These are phyloP conservation scores for Spatulosminthurus flaviceps DNA, from an alignment of 2,888 invertebrate genomes.

Conservation along the genomic window DNA sequence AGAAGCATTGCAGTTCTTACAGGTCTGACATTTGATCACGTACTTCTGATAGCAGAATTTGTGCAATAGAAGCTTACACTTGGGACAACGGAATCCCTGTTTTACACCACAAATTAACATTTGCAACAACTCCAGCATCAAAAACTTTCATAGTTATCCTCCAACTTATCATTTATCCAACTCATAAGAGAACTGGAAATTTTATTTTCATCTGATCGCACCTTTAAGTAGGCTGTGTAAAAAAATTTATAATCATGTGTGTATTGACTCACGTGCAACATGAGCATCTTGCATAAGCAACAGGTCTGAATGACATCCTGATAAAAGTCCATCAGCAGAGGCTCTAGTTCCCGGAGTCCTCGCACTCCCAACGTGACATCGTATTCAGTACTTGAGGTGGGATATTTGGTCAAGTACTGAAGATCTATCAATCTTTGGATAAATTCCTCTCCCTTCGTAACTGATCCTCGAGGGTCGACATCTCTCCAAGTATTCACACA, in stretches of 20 bases:
- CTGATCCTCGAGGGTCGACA: slow-evolving; percentile 47
- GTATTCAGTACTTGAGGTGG: slow-evolving; percentile 45
- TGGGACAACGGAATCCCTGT: slow-evolving; percentile 52
- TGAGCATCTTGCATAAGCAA: slow-evolving; percentile 31
- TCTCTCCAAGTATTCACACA: slow-evolving; percentile 56
- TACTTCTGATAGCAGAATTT: slow-evolving; percentile 47
- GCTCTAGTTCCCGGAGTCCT: slow-evolving; percentile 57
- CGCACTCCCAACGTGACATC: slow-evolving; percentile 58
- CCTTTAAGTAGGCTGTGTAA: no score
- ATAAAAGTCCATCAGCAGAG: slow-evolving; percentile 36
- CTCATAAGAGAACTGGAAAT: no score
- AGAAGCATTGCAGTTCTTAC: slow-evolving; percentile 41
- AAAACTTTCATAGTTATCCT: no score
- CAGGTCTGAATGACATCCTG: slow-evolving; percentile 34
- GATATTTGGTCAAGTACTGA: slow-evolving; percentile 55
- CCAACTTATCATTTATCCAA: no score
- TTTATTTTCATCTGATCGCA: no score
- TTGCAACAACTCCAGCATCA: no score
- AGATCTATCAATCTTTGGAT: slow-evolving; percentile 53
- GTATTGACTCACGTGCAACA: slow-evolving; percentile 46
- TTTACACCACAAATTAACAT: no score
- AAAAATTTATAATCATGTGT: no score
- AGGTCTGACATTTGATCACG: slow-evolving; percentile 43
- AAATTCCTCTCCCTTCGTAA: slow-evolving; percentile 53
- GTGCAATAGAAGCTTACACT: slow-evolving; percentile 49